These are phyloP conservation scores for Rhodinocichla rosea DNA, from an alignment of 2,113 vertebrate genomes.

Conservation along the genomic window DNA sequence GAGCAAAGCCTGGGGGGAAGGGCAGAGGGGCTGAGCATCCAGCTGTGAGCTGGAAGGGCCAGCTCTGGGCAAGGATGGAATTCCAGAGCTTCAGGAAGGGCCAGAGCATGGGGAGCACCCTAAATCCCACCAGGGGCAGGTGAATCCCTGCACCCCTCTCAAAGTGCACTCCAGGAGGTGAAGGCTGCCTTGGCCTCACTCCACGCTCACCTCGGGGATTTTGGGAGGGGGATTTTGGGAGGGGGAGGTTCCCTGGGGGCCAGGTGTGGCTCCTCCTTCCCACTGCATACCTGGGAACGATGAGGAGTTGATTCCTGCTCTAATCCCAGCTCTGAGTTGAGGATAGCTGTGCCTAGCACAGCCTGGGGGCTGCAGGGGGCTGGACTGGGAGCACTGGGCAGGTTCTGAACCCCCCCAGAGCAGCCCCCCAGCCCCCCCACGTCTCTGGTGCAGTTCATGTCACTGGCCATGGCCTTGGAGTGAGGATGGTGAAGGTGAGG, in stretches of 20 bases:
- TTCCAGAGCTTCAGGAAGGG: not conserved
- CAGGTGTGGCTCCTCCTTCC: not conserved
- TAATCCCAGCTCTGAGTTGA: not conserved
- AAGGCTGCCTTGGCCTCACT: not conserved
- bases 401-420: not conserved
- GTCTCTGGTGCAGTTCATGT: fast-evolving
- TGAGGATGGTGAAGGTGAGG: not conserved
- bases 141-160: fast-evolving
- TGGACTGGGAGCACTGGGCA: not conserved
- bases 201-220: fast-evolving
- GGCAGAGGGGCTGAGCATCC: not conserved
- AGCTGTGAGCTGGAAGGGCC: fast-evolving
- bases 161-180: fast-evolving
- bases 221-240: not conserved
- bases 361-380: not conserved
- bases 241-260: not conserved
- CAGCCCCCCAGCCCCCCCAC: fast-evolving
- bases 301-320: not conserved
- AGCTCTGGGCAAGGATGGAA: not conserved
- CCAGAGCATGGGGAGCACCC: not conserved
- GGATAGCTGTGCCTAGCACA: not conserved
- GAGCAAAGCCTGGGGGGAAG: not conserved
- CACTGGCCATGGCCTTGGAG: fast-evolving
- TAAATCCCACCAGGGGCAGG: fast-evolving
- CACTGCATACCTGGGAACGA: fast-evolving